Evolutionary conservation across 2,888 invertebrate genomes (phyloP), one percentile per base, ranked within the genome.

Genomic region (Calliscelio sp.): DNA sequence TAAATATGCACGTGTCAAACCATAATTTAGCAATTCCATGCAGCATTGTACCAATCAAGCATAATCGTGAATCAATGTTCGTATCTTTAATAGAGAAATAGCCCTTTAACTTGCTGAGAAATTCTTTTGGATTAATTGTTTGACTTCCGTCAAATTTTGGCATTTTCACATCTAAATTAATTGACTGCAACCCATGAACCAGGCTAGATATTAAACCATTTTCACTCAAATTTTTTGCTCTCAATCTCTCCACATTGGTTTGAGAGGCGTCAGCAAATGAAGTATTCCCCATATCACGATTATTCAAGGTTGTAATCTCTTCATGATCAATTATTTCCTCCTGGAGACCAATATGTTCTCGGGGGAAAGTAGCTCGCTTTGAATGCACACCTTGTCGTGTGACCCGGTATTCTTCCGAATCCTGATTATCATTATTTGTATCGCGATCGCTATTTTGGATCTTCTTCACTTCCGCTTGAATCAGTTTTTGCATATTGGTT

Each of bases 21-120:
- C 57, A 71, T 10, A 57, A 35, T 57, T 71, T 53, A 1, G 57
- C 46, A n/a, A 71, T 57, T 6, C 71, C 55, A 5, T 65, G 65
- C 16, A 65, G 25, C 16, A 20, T 22, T 1, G 14, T 61, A 41
- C 41, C 61, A 3, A 61, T 41, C 14, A 41, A n/a, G 16, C 41
- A 44, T 44, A 46, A 25, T 16, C 28, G 20, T 0, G 65, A 46
- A 5, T 16, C 4, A 11, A 18, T 8, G 6, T 65, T 16, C n/a
- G 46, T 65, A 18, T 65, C 41, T 65, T 65, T 66, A 18, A n/a
- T 16, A 8, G 18, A 2, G 25, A 7, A 65, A 32, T 65, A 65
- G 10, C 20, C 28, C 1, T 25, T 28, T 4, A 65, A 25, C 49
- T 65, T 65, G 10, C 28, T 8, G 6, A 65, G n/a, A 65, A 65